A percentile compares a stretch with the other conserved stretches of the same genome.
These are phyloP conservation scores for Melipona beecheii DNA, from an alignment of 2,888 invertebrate species.

Conservation along the genomic window DNA sequence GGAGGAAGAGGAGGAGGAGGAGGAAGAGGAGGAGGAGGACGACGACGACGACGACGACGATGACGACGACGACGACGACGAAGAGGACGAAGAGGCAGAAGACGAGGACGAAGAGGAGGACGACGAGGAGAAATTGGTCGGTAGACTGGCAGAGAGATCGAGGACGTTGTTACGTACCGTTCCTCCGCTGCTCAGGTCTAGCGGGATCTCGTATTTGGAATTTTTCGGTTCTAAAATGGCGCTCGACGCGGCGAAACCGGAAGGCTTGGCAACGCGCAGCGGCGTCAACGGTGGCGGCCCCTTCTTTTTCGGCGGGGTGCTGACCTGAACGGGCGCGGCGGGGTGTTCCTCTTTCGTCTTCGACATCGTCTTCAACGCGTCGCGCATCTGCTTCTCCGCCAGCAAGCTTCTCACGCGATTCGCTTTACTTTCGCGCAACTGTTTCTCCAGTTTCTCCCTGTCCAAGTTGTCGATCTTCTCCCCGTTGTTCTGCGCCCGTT, in stretches of 20 bases:
- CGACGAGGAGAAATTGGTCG: slow-evolving; percentile 47
- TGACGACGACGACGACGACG: slow-evolving; percentile 20
- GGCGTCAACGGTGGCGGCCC: slow-evolving; percentile 80
- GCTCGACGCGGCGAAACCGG: slow-evolving; percentile 53
- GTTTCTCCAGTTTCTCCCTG: slow-evolving; percentile 78
- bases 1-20: slow-evolving; percentile 1
- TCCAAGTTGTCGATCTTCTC: slow-evolving; percentile 67
- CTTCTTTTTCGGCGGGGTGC: slow-evolving; percentile 71
- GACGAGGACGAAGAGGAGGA: slow-evolving; percentile 27
- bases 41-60: slow-evolving; percentile 43
- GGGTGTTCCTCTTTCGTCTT: slow-evolving; percentile 69
- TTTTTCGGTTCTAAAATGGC: slow-evolving; percentile 54
- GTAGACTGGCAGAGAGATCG: slow-evolving; percentile 73
- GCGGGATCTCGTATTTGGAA: slow-evolving; percentile 75
- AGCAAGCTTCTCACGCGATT: slow-evolving; percentile 78
- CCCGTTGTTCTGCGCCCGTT: slow-evolving; percentile 49
- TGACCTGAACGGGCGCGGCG: slow-evolving; percentile 30
- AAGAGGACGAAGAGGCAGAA: not conserved
- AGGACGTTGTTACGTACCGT: slow-evolving; percentile 71
- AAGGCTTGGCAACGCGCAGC: slow-evolving; percentile 69
- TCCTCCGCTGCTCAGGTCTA: slow-evolving; percentile 76
- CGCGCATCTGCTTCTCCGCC: slow-evolving; percentile 81
- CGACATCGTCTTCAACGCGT: slow-evolving; percentile 76
- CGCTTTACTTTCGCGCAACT: slow-evolving; percentile 79
- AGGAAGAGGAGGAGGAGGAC: slow-evolving; percentile 44